A percentile compares a stretch with the other conserved stretches of the same genome.
Evolutionary conservation across 2,113 vertebrate species (phyloP).

Genomic region (Pterocles gutturalis): DNA sequence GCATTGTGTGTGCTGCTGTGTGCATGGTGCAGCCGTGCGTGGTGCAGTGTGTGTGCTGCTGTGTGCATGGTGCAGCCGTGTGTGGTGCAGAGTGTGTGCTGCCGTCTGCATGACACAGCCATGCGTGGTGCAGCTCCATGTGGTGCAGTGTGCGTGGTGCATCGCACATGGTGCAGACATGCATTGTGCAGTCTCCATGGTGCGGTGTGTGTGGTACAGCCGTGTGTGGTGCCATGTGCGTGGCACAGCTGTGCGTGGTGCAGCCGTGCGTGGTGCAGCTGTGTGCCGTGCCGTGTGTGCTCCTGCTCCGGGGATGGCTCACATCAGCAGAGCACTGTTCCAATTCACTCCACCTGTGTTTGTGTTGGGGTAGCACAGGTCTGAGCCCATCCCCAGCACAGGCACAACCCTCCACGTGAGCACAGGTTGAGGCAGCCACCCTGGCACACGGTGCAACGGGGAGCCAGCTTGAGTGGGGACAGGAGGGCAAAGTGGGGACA

Average conservation of each 20-base stretch:
- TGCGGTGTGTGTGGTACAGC: background rate
- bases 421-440: background rate
- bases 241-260: too few species aligned
- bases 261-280: background rate
- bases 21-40: too few species aligned
- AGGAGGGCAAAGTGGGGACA: background rate
- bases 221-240: fast-evolving
- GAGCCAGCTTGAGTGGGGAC: fast-evolving
- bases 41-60: too few species aligned
- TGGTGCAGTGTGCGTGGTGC: background rate
- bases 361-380: fast-evolving
- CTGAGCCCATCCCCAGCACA: fast-evolving
- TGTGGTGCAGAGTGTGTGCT: background rate
- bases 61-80: too few species aligned
- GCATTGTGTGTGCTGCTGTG: background rate
- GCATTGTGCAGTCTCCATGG: too few species aligned
- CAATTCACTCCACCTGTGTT: background rate
- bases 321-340: background rate
- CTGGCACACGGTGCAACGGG: fast-evolving
- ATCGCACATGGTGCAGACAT: too few species aligned
- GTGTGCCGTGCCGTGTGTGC: fast-evolving
- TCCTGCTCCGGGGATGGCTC: background rate
- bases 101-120: background rate
- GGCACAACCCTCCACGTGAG: fast-evolving
- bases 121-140: fast-evolving